Base-by-base conservation (phyloP, 2,113 vertebrate genomes). In the Podarcis muralis region DNA sequence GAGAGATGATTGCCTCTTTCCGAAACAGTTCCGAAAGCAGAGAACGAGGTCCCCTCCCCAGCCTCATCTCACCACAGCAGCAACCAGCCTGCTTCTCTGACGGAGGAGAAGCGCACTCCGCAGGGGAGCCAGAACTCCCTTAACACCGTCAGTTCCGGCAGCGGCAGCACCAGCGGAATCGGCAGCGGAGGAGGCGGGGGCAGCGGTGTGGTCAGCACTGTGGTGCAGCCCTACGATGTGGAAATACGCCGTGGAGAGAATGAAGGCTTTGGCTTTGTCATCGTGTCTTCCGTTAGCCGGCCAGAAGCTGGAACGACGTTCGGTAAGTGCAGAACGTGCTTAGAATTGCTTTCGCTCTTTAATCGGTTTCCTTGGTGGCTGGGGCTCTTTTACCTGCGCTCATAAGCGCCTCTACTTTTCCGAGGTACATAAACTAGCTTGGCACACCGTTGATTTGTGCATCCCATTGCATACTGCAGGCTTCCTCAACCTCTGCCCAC, bases 121-220 rank as follows among this genome's bases (percentile, higher is more conserved):
- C 98, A 99, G 96, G 99, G 99, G 95, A 99, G 99, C 97, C 99
- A 99, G 96, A 99, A 99, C 95, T 99, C 99, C 2, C 97, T 99
- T 71, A 99, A 99, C 95, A 99, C 99, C 0, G 98, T 99, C 91
- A 99, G 99, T 97, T 99, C 99, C 0, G 98, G 99, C 95, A 99
- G 99, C 1, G 99, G 99, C 81, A 99, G 98, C 91, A 99, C 99
- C 94, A 99, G 99, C 0, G 99, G 99, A 86, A 98, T 98, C 1
- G 98, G 98, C 92, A 98, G 98, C 0, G 98, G 99, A 0, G 98
- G 98, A 0, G 97, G 96, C 0, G 98, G 97, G 0, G 98, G 97
- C 76, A 98, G 99, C 0, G 97, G 98, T 0, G 98, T 98, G 18
- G 98, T 98, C 65, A 97, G 97, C 69, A 20, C 98, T 0, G 91